Conservation (phyloP, 2,113 vertebrate genomes). For the Marmota monax region DNA sequence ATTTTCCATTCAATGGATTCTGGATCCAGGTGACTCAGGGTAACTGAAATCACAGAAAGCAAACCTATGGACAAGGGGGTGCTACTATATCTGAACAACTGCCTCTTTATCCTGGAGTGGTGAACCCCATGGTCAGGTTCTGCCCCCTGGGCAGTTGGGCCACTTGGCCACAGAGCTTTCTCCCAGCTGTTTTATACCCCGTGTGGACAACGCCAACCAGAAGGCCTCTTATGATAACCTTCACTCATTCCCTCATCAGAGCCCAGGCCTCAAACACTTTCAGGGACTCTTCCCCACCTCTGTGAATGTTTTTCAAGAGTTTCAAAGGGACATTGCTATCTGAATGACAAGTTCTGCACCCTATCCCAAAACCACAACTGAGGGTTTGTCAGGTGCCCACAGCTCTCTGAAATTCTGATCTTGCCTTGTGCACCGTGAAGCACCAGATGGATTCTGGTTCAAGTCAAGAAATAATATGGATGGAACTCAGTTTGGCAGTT, state of each 20-base stretch:
- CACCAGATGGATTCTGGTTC: not conserved
- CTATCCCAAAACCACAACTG: not conserved
- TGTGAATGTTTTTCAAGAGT: not conserved
- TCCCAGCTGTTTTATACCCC: not conserved
- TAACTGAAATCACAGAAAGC: not conserved
- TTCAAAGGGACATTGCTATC: not conserved
- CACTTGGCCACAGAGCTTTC: not conserved
- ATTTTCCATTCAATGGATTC: not conserved
- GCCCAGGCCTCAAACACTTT: not conserved
- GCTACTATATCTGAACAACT: not conserved
- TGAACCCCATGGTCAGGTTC: not conserved
- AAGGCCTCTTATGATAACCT: not conserved
- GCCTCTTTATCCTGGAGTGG: constrained; percentile 18
- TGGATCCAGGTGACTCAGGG: not conserved
- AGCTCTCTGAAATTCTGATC: not conserved
- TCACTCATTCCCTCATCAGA: not conserved
- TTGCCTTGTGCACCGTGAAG: not conserved
- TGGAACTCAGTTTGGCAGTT: not conserved
- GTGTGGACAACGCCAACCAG: not conserved
- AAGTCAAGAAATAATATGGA: not conserved
- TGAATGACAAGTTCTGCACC: not conserved
- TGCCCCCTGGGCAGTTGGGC: not conserved
- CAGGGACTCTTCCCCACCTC: not conserved
- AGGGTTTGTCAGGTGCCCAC: not conserved
- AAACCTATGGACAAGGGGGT: not conserved